phyloP scores from a whole-genome alignment of 37 sponge, comb jelly and placozoan species.

The Cliona cf. orientalis region DNA sequence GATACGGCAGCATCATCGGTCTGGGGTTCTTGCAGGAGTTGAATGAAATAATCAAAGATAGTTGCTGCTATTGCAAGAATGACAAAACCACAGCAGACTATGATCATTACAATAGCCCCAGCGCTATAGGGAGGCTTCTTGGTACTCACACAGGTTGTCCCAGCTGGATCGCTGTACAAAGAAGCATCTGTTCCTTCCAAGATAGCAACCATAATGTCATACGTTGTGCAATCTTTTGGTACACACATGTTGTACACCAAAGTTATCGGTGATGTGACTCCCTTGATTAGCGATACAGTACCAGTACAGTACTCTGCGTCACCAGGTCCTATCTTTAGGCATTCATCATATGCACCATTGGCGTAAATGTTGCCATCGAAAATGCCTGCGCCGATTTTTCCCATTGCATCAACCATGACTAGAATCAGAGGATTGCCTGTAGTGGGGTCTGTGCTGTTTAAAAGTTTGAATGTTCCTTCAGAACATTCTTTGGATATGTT shows the following conservation, averaged over 20 bases:
- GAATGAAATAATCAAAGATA: conserved; percentile 6
- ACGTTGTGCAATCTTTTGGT: conserved; percentile 21
- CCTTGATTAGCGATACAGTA: neutral
- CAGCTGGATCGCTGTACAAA: neutral
- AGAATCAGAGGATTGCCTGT: too few species aligned
- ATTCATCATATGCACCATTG: conserved; percentile 73
- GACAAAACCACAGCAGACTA: conserved; percentile 45
- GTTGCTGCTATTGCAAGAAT: conserved; percentile 23
- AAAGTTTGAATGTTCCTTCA: too few species aligned
- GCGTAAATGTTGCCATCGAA: conserved; percentile 43
- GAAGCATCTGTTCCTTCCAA: neutral
- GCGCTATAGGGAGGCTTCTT: conserved; percentile 16
- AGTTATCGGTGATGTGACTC: neutral
- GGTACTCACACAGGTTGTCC: neutral
- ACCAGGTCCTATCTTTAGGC: conserved; percentile 4
- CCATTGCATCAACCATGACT: conserved; percentile 16
- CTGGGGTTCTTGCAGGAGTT: too few species aligned
- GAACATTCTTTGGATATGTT: too few species aligned
- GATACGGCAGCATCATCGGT: neutral
- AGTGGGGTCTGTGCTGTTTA: too few species aligned
- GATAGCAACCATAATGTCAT: conserved; percentile 3
- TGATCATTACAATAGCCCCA: conserved; percentile 64
- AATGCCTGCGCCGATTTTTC: conserved; percentile 31
- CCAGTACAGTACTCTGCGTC: conserved; percentile 49
- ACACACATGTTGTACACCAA: conserved; percentile 33